Conservation (phyloP, 2,888 invertebrate genomes). For the Falcaria lacertinaria region DNA sequence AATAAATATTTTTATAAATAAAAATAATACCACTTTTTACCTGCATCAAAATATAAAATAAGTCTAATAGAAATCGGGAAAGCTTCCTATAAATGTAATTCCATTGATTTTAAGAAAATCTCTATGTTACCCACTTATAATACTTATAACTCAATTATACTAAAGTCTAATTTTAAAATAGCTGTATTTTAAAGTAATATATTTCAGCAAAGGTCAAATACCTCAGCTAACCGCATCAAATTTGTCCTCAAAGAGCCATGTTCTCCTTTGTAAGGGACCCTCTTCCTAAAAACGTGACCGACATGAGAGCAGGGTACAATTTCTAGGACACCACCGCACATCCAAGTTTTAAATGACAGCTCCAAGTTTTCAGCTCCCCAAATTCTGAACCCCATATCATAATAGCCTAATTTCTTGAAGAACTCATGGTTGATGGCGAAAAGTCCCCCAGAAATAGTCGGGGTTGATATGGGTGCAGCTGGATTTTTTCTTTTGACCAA, state of each 20-base stretch:
- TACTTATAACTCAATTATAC: background rate
- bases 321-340: constrained; percentile 98
- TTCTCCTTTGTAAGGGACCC: constrained; percentile 95
- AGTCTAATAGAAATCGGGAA: too few relatives aligned
- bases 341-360: constrained; percentile 98
- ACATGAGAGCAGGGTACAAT: constrained; percentile 99
- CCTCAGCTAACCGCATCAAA: constrained; percentile 94
- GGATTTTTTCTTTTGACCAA: constrained; percentile 85
- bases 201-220: constrained; percentile 13
- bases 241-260: constrained; percentile 93
- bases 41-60: too few relatives aligned
- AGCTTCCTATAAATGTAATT: too few relatives aligned
- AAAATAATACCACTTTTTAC: too few relatives aligned
- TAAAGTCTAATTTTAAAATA: background rate
- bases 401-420: constrained; percentile 94
- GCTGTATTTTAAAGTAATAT: background rate
- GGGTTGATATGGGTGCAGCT: constrained; percentile 92
- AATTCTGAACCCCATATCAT: constrained; percentile 98
- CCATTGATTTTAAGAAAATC: too few relatives aligned
- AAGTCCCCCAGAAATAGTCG: constrained; percentile 98
- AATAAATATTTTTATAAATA: too few relatives aligned
- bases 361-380: constrained; percentile 99
- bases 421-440: constrained; percentile 95
- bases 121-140: too few relatives aligned
- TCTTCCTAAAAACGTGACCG: constrained; percentile 97